phyloP scores from a whole-genome alignment of 2,888 invertebrate genomes.

The Limnephilus rhombicus region DNA sequence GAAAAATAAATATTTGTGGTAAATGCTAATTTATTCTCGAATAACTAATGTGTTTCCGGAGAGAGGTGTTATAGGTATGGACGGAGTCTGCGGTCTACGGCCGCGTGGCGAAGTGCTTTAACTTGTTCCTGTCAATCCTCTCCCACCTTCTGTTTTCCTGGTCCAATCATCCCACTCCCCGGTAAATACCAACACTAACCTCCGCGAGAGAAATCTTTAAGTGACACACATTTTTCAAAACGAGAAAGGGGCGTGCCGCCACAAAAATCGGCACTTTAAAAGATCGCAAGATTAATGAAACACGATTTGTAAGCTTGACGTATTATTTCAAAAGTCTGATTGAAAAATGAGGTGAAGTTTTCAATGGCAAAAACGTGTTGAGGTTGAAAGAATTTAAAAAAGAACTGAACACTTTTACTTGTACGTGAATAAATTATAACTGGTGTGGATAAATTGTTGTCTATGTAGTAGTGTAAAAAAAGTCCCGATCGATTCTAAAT shows the following conservation, averaged over 20 bases:
- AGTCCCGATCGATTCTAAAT: too few species aligned
- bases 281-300: conserved; percentile 45
- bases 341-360: conserved; percentile 33
- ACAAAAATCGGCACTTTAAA: conserved; percentile 41
- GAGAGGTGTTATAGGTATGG: neutral
- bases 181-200: conserved; percentile 4
- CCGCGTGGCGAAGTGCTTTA: conserved; percentile 57
- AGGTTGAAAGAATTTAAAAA: neutral
- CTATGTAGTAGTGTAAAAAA: neutral
- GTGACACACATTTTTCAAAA: conserved; percentile 47
- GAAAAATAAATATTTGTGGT: conserved; percentile 18
- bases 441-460: neutral
- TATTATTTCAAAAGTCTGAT: conserved; percentile 37
- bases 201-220: conserved; percentile 32
- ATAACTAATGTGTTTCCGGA: conserved; percentile 18
- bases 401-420: neutral
- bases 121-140: conserved; percentile 62
- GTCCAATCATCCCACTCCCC: conserved; percentile 50
- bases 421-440: neutral
- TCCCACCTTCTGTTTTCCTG: conserved; percentile 36
- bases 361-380: conserved; percentile 31
- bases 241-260: conserved; percentile 27
- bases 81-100: conserved; percentile 35
- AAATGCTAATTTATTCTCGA: conserved; percentile 34
- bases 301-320: conserved; percentile 36